These are phyloP conservation scores for Panagrolaimus sp. DNA, from an alignment of 1,140 invertebrate species.

Conservation along the genomic window DNA sequence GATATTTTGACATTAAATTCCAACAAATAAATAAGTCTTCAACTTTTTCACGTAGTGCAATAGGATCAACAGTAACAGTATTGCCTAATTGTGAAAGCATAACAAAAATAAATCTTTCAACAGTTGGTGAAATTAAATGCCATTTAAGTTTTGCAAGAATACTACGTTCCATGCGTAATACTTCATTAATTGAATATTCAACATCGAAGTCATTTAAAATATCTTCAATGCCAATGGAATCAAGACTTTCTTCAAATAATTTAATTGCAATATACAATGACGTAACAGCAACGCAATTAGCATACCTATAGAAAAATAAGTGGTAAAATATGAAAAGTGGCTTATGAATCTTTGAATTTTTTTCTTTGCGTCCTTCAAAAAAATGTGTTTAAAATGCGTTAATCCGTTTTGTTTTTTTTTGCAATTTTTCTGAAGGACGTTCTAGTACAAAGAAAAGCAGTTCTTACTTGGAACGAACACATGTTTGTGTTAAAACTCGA, in stretches of 20 bases:
- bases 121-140: background rate
- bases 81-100: background rate
- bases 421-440: too few species aligned
- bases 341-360: too few species aligned
- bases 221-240: slow-evolving; percentile 1
- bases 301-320: background rate
- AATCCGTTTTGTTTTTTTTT: too few species aligned
- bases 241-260: background rate
- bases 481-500: background rate
- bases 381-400: too few species aligned
- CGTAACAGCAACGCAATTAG: slow-evolving; percentile 12
- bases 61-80: background rate
- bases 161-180: slow-evolving; percentile 7
- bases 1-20: slow-evolving; percentile 1
- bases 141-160: slow-evolving; percentile 1
- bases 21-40: background rate
- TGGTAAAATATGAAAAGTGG: too few species aligned
- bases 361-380: too few species aligned
- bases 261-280: slow-evolving; percentile 7
- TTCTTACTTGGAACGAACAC: background rate
- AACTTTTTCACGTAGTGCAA: background rate
- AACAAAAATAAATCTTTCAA: slow-evolving; percentile 8
- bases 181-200: slow-evolving; percentile 6
- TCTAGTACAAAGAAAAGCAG: too few species aligned
- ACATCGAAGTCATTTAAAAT: slow-evolving; percentile 7